Conservation (phyloP, 2,113 vertebrate genomes). For the Pogonocichla stellata region DNA sequence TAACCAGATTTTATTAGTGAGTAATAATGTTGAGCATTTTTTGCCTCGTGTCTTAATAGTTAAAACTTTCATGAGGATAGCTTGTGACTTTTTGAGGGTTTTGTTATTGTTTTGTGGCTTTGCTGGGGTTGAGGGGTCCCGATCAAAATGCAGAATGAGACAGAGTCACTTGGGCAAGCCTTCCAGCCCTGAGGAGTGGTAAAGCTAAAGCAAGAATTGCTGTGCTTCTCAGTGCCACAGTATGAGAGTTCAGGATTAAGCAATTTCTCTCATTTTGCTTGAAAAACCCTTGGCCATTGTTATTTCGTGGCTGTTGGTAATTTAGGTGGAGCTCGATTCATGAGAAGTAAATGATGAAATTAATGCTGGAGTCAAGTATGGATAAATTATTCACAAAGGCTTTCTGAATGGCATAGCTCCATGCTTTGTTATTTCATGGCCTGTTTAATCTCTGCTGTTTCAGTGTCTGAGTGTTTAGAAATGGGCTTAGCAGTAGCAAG, state of each 20-base stretch:
- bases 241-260: not conserved
- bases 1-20: not conserved
- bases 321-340: not conserved
- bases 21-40: not conserved
- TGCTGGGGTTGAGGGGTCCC: not conserved
- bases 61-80: not conserved
- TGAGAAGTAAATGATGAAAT: not conserved
- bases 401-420: not conserved
- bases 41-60: not conserved
- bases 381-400: not conserved
- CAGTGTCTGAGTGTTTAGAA: not conserved
- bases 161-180: not conserved
- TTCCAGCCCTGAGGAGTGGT: not conserved
- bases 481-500: not conserved
- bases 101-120: not conserved
- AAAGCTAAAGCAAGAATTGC: not conserved
- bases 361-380: not conserved
- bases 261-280: not conserved
- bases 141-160: not conserved
- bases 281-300: not conserved
- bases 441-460: slow-evolving; percentile 28
- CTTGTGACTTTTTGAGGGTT: not conserved
- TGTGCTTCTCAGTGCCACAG: not conserved
- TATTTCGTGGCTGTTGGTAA: not conserved
- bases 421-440: not conserved